Conservation (phyloP, 1,140 invertebrate genomes). For the Nylanderia fulva region DNA sequence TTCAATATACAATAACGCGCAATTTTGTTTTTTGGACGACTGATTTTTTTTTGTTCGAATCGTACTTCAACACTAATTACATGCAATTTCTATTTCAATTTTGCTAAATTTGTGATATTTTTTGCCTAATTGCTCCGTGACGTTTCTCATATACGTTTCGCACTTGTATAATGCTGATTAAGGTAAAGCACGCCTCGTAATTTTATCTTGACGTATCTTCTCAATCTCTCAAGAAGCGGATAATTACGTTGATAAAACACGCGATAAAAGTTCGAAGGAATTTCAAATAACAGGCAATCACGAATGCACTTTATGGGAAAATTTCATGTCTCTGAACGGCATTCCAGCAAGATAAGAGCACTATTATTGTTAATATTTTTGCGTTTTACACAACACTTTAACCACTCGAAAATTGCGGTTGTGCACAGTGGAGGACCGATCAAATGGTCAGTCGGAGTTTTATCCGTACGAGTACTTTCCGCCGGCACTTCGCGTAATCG, state of each 20-base stretch:
- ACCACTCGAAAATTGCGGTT: constrained; percentile 27
- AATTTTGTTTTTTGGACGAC: background rate
- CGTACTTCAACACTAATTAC: background rate
- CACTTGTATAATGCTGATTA: constrained; percentile 5
- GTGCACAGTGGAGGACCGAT: constrained; percentile 5
- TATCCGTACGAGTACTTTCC: background rate
- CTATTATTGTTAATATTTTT: constrained; percentile 22
- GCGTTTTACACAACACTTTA: constrained; percentile 12
- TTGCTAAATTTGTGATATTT: background rate
- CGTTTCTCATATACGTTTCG: background rate
- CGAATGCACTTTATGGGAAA: background rate
- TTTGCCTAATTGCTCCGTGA: constrained; percentile 22
- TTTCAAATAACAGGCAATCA: background rate
- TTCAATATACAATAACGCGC: background rate
- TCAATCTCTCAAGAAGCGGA: background rate
- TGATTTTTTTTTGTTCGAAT: background rate
- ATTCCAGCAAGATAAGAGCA: background rate
- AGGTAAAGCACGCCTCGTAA: background rate
- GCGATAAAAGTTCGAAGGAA: constrained; percentile 25
- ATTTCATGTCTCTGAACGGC: background rate
- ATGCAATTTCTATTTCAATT: background rate
- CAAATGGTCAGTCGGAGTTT: constrained; percentile 35
- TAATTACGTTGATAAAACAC: constrained; percentile 27
- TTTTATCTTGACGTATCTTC: constrained; percentile 7
- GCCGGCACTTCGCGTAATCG: constrained; percentile 44